Evolutionary conservation across 2,113 vertebrate species (phyloP), one percentile per base, ranked within the genome.

Genomic region (Lasiurus borealis): DNA sequence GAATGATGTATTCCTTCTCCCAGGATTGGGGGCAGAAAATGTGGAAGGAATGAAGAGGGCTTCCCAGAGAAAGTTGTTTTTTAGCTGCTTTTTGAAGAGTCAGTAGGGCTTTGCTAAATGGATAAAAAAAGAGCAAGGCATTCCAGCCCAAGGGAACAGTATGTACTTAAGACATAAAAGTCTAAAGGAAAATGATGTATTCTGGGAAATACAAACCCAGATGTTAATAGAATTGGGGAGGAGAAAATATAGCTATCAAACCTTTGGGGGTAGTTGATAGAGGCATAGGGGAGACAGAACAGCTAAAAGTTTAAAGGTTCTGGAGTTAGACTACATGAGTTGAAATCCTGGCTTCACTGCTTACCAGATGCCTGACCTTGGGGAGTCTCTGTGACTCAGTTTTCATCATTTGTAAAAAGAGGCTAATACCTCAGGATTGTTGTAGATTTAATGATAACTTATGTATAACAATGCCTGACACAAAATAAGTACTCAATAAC

Each of bases 1-100:
- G 86, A 95, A 14, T 84, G 77, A 62, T 94, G 29, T 81, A n/a
- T 93, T 91, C 23, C 83, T 93, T 95, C 29, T 25, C 25, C 48
- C 16, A 92, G 78, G 34, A 88, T 19, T 85, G n/a, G 62, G 93
- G 68, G 68, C 83, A 95, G 95, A 90, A 85, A 95, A 81, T 95
- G 86, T 89, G 46, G 77, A 88, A 92, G 73, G 76, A 91, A 89
- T 94, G 81, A 95, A 93, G 83, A 91, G 34, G 54, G 62, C 62
- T 73, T 96, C 12, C 59, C n/a, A 85, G 90, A 87, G 68, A 92
- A 88, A 94, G 72, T 81, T 95, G 78, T 94, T 73, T 96, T 96
- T 85, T 88, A 94, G 48, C 40, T 23, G 11, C 66, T 88, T 15
- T 94, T 92, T 85, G 46, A 88, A 85, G 59, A 94, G 59, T 76